Conservation (phyloP, 2,888 invertebrate genomes). For the Dasypogon diadema region DNA sequence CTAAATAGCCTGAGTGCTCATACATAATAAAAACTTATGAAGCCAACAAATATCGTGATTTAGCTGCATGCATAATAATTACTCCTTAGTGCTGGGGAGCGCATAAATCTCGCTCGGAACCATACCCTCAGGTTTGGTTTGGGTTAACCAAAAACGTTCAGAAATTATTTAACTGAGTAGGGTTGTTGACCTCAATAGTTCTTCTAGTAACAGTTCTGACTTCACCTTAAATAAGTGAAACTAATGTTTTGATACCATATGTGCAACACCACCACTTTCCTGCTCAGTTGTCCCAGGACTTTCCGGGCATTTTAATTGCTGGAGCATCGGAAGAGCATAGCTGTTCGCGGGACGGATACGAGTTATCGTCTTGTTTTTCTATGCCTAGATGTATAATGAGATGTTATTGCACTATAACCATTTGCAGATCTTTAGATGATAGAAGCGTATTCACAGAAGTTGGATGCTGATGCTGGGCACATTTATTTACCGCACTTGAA, state of each 20-base stretch:
- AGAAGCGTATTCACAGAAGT: slow-evolving; percentile 20
- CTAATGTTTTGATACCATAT: no score
- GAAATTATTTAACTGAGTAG: not conserved
- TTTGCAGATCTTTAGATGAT: slow-evolving; percentile 19
- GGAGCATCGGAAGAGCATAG: no score
- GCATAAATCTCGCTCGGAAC: slow-evolving; percentile 1
- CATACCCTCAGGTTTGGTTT: not conserved
- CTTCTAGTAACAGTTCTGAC: not conserved
- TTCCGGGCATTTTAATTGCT: no score
- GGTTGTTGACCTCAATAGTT: not conserved
- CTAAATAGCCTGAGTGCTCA: not conserved
- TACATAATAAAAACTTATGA: not conserved
- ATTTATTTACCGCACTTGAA: slow-evolving; percentile 24
- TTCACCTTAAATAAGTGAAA: slow-evolving; percentile 3
- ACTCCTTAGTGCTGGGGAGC: not conserved
- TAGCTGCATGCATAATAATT: slow-evolving; percentile 33
- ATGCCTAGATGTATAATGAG: slow-evolving; percentile 26
- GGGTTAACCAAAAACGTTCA: not conserved
- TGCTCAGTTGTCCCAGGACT: no score
- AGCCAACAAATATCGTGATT: not conserved
- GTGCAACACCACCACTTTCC: no score
- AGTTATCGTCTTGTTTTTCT: slow-evolving; percentile 28
- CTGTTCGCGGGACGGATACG: not conserved
- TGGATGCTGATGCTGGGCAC: not conserved
- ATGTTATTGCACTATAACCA: slow-evolving; percentile 44